Evolutionary conservation across 2,113 vertebrate genomes (phyloP).

Genomic region (Vulpes ferrilata): DNA sequence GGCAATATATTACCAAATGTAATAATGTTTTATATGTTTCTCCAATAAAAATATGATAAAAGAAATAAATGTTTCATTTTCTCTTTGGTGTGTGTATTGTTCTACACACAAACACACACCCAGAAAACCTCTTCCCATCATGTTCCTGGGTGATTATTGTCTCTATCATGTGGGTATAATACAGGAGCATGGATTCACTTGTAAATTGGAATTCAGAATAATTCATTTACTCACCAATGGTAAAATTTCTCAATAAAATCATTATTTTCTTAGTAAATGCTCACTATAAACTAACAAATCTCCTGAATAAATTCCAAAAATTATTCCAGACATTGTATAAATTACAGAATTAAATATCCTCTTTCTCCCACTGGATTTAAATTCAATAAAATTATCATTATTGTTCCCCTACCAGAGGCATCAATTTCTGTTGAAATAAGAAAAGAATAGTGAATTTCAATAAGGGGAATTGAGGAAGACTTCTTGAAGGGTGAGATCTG

Average conservation of each 20-base stretch:
- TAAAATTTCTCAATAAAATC: conserved; percentile 9
- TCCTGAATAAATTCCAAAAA: conserved; percentile 10
- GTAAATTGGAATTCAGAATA: conserved; percentile 44
- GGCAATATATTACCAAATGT: neutral
- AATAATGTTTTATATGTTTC: conserved; percentile 53
- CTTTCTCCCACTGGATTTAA: neutral
- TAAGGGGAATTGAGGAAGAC: neutral
- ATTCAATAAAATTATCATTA: conserved; percentile 32
- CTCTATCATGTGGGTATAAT: neutral
- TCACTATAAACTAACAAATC: conserved; percentile 38
- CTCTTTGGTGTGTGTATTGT: neutral
- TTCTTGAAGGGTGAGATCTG: neutral
- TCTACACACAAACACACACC: neutral
- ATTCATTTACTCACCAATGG: neutral
- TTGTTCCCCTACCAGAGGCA: neutral
- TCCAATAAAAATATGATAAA: conserved; percentile 59
- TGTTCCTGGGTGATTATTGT: neutral
- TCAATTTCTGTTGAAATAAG: neutral
- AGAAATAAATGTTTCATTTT: conserved; percentile 2
- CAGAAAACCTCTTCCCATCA: neutral
- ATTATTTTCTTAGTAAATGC: neutral
- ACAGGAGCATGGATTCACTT: neutral
- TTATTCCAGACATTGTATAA: neutral
- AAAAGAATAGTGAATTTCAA: conserved; percentile 43
- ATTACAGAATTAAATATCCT: neutral